Percentiles rank a stretch among this genome's conserved stretches.
Evolutionary conservation across 2,797 vertebrate species (phyloP).

Genomic region (Calcarius lapponicus): DNA sequence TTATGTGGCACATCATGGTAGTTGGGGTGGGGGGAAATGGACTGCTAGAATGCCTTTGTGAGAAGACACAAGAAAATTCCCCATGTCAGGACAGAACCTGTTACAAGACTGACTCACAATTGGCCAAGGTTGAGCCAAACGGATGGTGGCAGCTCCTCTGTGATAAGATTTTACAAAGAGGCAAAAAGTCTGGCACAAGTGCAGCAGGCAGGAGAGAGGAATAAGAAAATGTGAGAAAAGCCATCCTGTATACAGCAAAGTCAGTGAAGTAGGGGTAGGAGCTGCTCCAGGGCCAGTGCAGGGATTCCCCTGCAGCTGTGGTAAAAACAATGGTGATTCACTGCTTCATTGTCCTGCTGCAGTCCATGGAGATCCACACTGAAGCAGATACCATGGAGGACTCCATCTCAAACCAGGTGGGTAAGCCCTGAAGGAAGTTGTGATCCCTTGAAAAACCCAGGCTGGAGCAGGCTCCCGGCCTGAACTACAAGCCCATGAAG

Average conservation of each 20-base stretch:
- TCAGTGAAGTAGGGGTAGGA: background rate
- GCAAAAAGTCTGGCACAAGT: background rate
- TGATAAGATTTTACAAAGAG: background rate
- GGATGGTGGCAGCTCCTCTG: rapidly evolving
- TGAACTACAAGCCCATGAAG: rapidly evolving
- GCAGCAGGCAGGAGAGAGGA: background rate
- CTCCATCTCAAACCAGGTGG: background rate
- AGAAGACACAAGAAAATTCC: background rate
- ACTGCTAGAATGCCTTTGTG: background rate
- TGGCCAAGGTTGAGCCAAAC: background rate
- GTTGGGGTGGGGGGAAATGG: rapidly evolving
- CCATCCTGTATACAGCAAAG: background rate
- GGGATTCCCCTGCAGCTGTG: background rate
- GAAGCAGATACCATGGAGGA: background rate
- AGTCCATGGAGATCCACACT: background rate
- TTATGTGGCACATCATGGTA: background rate
- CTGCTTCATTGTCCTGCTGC: background rate
- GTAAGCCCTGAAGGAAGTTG: background rate
- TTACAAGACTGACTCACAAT: rapidly evolving
- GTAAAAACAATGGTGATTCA: background rate
- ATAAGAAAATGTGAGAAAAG: background rate
- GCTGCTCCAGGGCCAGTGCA: rapidly evolving
- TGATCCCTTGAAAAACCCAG: background rate
- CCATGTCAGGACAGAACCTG: background rate
- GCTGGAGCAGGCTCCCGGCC: background rate